Base-by-base conservation (phyloP, 2,888 invertebrate species). In the Lampropteryx suffumata region DNA sequence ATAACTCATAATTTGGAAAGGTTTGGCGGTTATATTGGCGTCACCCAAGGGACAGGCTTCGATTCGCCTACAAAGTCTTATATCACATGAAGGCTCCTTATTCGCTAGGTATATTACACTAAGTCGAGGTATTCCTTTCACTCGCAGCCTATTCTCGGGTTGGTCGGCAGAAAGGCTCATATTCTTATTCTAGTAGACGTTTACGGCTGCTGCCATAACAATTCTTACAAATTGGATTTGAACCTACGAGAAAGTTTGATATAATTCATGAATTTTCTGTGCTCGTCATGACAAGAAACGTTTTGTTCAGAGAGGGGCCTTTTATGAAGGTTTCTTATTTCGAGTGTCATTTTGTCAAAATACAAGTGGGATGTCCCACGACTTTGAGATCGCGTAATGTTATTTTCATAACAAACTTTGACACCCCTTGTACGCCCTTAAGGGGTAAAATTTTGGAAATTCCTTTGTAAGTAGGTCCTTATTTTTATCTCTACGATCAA, bases 61-160 rank as follows among this genome's bases (percentile, higher is more conserved):
- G 82, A 70, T 83, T 82, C 77, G 76, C 80, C 77, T 83, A 76
- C 78, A 78, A 82, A 83, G 77, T 84, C 82, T 81, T 82, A 82
- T 81, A 80, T 81, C 80, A 82, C 84, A 79, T 75, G 78, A 80
- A 80, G 79, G 60, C 76, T 71, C 73, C 72, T 71, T 62, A 56
- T 67, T 68, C 69, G 62, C 69, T 72, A 71, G 72, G 69, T 76
- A 73, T 73, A 74, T 74, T 71, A 71, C 68, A 68, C 76, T 76
- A 74, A 71, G 69, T 65, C 65, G 64, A 69, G 62, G 67, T 71
- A 71, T 72, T 70, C 76, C 46, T 74, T 73, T 70, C 73, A 64
- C 57, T 65, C 55, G 67, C 58, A 64, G 59, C 58, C 68, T 69
- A 71, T 70, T 69, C 67, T 58, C 61, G 65, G 64, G 64, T 67